Base-by-base conservation (phyloP, 2,113 vertebrate genomes). In the Candoia aspera region DNA sequence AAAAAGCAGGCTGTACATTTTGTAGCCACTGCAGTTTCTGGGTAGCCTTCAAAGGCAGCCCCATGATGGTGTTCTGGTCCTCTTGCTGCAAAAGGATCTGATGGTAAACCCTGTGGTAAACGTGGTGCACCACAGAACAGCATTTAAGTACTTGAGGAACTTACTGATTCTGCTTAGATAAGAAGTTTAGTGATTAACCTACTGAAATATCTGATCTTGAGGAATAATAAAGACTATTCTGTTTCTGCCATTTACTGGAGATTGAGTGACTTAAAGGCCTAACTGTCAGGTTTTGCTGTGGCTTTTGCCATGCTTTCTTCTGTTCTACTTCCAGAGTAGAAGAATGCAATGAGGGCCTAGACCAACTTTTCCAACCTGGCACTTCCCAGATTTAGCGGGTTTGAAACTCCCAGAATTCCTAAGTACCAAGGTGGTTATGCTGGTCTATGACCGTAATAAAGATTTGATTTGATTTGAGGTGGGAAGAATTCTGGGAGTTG, bases 111-210 rank as follows among this genome's bases (percentile, higher is more conserved):
- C 54, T 2, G 90, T 95, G 93, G 92, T 94, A 4, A 0, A 92
- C 13, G 95, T 92, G 93, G 92, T 0, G 93, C 91, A 93, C 90
- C 49, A 93, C 93, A 93, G 42, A 42, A 42, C 3, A 42, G 87
- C 42, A 90, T 93, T 96, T 91, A 92, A 94, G 86, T 94, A 89
- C 90, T 2, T 94, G 96, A 94, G 42, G 92, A 68, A 87, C 93
- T 88, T 23, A 90, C 57, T 87, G 93, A 91, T 68, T 96, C 49
- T 49, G 94, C 95, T 85, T 94, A 95, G 95, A 96, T 86, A 94
- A 93, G 89, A 89, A 83, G 88, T 95, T 96, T 96, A 96, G 95
- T 93, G 94, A 97, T 97, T 97, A 97, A 97, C 96, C 60, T 84
- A 90, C 24, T 93, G 95, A 93, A 96, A 95, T 94, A 96, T 95